Conservation (phyloP, 2,888 invertebrate species). For the Sminthurinus aureus region DNA sequence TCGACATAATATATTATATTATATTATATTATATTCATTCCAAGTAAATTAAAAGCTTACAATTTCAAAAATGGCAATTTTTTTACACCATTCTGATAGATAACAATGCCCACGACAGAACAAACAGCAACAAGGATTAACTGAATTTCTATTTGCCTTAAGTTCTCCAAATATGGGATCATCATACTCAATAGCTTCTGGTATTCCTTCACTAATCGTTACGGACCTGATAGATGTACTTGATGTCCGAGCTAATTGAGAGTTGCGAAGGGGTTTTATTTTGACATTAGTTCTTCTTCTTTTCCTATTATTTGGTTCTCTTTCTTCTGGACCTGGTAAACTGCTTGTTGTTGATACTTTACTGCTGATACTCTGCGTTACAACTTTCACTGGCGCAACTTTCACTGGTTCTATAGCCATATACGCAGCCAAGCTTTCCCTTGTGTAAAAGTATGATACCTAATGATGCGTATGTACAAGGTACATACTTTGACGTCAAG, state of each 20-base stretch:
- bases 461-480: too few relatives aligned
- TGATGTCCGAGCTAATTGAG: not conserved
- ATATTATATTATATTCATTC: not conserved
- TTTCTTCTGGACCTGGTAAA: not conserved
- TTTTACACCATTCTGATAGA: not conserved
- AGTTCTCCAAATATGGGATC: conserved; percentile 9
- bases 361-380: not conserved
- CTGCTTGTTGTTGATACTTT: not conserved
- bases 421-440: not conserved
- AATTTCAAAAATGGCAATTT: not conserved
- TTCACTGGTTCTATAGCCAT: not conserved
- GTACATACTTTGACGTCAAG: too few relatives aligned
- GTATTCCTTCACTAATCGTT: not conserved
- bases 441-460: too few relatives aligned
- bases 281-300: not conserved
- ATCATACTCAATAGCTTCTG: not conserved
- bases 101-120: not conserved
- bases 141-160: not conserved
- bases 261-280: not conserved
- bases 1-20: too few relatives aligned
- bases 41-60: not conserved
- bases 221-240: not conserved
- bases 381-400: too few relatives aligned
- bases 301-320: not conserved
- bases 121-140: not conserved